Percentiles rank a stretch among this genome's conserved stretches.
These are phyloP conservation scores for Notothenia rossii DNA, from an alignment of 2,113 vertebrate genomes.

Conservation along the genomic window DNA sequence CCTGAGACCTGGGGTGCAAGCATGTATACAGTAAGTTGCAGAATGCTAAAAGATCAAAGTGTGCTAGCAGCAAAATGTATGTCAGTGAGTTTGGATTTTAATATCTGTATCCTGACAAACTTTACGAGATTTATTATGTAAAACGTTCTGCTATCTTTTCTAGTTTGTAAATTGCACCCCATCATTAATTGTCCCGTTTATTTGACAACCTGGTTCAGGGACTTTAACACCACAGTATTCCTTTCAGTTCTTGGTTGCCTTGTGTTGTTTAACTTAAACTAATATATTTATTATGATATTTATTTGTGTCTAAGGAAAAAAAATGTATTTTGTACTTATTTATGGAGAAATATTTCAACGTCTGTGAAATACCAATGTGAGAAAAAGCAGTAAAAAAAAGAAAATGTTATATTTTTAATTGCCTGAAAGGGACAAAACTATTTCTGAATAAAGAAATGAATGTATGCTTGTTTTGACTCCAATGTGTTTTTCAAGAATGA, in stretches of 20 bases:
- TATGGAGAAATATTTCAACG: constrained; percentile 78
- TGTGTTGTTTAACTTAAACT: constrained; percentile 83
- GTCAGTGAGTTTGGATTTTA: constrained; percentile 35
- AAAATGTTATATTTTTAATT: constrained; percentile 83
- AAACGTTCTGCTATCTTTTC: constrained; percentile 54
- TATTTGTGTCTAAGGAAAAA: constrained; percentile 81
- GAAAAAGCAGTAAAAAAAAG: constrained; percentile 61
- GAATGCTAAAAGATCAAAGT: constrained; percentile 62
- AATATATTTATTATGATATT: constrained; percentile 88
- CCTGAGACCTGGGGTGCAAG: constrained; percentile 57
- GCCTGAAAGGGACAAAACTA: constrained; percentile 74
- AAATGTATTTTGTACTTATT: constrained; percentile 88
- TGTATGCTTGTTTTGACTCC: constrained; percentile 13
- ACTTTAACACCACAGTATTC: constrained; percentile 84
- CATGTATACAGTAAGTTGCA: constrained; percentile 40
- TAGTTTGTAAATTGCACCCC: constrained; percentile 59
- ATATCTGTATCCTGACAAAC: constrained; percentile 34
- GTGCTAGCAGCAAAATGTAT: constrained; percentile 21
- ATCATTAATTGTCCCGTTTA: constrained; percentile 47
- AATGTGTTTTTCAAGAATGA: background rate
- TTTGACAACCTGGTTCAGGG: constrained; percentile 81
- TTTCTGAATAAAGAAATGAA: constrained; percentile 66
- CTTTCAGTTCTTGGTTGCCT: constrained; percentile 79
- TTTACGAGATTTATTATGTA: constrained; percentile 19
- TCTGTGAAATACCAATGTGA: constrained; percentile 79